Evolutionary conservation across 2,888 invertebrate species (phyloP).

Genomic region (Drosophila emarginata): DNA sequence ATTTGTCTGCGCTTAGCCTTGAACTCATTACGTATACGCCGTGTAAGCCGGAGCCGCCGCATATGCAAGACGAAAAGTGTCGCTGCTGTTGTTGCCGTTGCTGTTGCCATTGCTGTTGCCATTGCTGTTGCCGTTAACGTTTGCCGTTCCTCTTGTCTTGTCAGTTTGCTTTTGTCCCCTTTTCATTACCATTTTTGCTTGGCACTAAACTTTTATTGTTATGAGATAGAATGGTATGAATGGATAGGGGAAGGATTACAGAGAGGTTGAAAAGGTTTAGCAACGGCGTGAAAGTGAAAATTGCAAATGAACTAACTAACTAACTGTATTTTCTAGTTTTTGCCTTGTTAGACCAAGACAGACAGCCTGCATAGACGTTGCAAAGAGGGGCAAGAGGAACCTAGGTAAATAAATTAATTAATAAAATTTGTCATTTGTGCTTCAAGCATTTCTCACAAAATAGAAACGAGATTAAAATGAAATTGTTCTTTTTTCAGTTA

Average conservation of each 20-base stretch:
- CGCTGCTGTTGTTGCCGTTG: conserved; percentile 8
- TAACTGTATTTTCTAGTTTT: conserved; percentile 57
- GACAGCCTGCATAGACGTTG: neutral
- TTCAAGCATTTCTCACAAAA: too few species aligned
- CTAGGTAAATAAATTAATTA: too few species aligned
- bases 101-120: conserved; percentile 6
- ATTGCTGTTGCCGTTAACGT: neutral
- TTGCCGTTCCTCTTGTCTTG: conserved; percentile 13
- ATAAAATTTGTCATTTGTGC: too few species aligned
- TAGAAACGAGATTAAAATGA: too few species aligned
- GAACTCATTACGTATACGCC: conserved; percentile 74
- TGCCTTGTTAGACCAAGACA: conserved; percentile 37
- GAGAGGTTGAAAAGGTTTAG: conserved; percentile 16
- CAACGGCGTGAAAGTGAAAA: conserved; percentile 57
- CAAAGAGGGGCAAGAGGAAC: neutral
- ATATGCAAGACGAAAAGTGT: conserved; percentile 3
- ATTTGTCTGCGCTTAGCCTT: conserved; percentile 58
- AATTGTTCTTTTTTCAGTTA: too few species aligned
- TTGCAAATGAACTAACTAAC: conserved; percentile 53
- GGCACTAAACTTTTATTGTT: conserved; percentile 72
- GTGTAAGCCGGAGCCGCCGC: conserved; percentile 33
- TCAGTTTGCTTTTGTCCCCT: conserved; percentile 39
- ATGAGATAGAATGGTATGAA: conserved; percentile 38
- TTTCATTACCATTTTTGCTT: conserved; percentile 61
- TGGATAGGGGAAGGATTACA: neutral